Base-by-base conservation (phyloP, 30 jellyfish, hydroid and myxozoan genomes). In the Turritopsis dohrnii region DNA sequence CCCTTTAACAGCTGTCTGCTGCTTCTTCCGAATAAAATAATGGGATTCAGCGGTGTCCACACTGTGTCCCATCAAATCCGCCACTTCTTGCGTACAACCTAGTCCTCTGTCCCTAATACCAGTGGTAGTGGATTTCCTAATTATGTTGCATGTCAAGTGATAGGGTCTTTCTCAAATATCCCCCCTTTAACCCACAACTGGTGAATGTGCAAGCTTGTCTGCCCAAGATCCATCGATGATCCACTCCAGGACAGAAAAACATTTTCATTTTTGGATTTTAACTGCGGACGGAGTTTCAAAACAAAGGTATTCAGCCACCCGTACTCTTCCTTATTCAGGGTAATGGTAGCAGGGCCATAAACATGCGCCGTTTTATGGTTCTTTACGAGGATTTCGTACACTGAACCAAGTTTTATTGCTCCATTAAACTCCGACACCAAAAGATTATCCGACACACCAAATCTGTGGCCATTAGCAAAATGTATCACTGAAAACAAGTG, bases 181-280 rank as follows among this genome's bases (percentile, higher is more conserved):
- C 21, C 73, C 21, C 22, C 73, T 60, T 60, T 60, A 60, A 23
- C 73, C 73, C 73, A 60, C 73, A 60, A 60, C 73, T 60, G 73
- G 73, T 60, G 73, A 60, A 60, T 60, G 19, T 23, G 73, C 21
- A 60, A 60, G n/a, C 73, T 60, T 60, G 21, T 60, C 73, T 60
- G 73, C 21, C 73, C 73, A 60, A 23, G 21, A 23, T 21, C 21
- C 73, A 60, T 60, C 19, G 73, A 21, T 18, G 22, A 18, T 60
- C 73, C 73, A 21, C 22, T 60, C 73, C 73, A 60, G 73, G 73
- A 60, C 0, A 60, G 21, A 60, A 60, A 60, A 60, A 60, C 73
- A 60, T 60, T 60, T 21, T 23, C 22, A 23, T 23, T 18, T 23
- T 60, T 60, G 19, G 73, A 23, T 23, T 60, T 60, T 54, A 54